Evolutionary conservation across 2,888 invertebrate species (phyloP), one percentile per base, ranked within the genome.

Genomic region (Parthenolecanium corni): DNA sequence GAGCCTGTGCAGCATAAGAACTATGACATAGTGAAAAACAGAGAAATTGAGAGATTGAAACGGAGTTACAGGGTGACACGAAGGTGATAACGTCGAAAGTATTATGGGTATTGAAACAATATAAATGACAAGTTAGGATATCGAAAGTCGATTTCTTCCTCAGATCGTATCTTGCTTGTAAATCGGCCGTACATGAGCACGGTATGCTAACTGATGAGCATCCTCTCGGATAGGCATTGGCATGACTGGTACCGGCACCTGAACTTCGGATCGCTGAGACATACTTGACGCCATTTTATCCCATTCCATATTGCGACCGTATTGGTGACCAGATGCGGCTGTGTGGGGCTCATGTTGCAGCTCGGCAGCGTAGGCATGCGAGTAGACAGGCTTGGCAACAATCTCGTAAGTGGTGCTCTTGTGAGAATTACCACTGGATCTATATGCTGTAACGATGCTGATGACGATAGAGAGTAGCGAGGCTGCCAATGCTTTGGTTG

Each of bases 401-500:
- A 89, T 86, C 74, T 89, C 89, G 71, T 89, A 89, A 0, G 88
- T 88, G 0, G 88, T 88, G 72, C 68, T 75, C 61, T 67, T 66
- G 40, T 78, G 77, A 36, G 66, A 66, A 16, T 70, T 70, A 9
- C 70, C 71, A 20, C 70, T 70, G 11, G 75, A 0, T 88, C 88
- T 63, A 87, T 65, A 58, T 2, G 66, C 79, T 66, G 88, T 82
- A 0, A 83, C 84, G 0, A 89, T 86, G 42, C 64, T 62, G 0
- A 89, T 74, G 67, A 88, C 80, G 1, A 89, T 76, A 0, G 89
- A 87, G 80, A 89, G 84, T 63, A 89, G 72, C 1, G 85, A 86
- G 0, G 88, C 85, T 83, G 89, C 85, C 18, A 89, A 72, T 0
- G 89, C 89, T 72, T 89, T 89, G 11, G 89, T 89, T 9, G 89